Conservation (phyloP, 2,797 vertebrate genomes). For the Buceros bicornis region DNA sequence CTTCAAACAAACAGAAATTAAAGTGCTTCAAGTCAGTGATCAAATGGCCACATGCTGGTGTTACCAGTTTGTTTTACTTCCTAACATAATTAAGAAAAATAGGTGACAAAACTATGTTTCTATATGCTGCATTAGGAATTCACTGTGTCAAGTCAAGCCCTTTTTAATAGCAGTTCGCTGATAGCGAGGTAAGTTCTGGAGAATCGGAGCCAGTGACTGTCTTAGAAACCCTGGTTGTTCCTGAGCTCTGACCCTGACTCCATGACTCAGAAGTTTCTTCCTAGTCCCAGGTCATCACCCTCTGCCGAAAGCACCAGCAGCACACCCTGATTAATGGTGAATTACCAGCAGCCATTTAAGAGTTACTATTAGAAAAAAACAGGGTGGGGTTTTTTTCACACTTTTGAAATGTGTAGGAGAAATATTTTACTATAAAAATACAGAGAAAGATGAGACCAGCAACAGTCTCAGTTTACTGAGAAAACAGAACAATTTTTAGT, state of each 20-base stretch:
- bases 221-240: neutral
- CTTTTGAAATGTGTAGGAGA: neutral
- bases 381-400: neutral
- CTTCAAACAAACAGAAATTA: neutral
- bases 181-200: neutral
- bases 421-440: conserved; percentile 13
- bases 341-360: neutral
- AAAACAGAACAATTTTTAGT: conserved; percentile 3
- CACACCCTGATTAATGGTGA: neutral
- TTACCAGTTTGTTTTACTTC: neutral
- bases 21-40: neutral
- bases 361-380: neutral
- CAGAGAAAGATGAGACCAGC: neutral
- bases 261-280: neutral
- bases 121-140: neutral
- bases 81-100: neutral
- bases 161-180: neutral
- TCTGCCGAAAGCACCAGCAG: neutral
- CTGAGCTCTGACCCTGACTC: neutral
- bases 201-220: neutral
- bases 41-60: neutral
- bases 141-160: neutral
- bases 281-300: neutral
- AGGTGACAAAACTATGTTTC: neutral
- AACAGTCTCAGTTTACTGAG: neutral